Base-by-base conservation (phyloP, 2,113 vertebrate species). In the Odobenus rosmarus region DNA sequence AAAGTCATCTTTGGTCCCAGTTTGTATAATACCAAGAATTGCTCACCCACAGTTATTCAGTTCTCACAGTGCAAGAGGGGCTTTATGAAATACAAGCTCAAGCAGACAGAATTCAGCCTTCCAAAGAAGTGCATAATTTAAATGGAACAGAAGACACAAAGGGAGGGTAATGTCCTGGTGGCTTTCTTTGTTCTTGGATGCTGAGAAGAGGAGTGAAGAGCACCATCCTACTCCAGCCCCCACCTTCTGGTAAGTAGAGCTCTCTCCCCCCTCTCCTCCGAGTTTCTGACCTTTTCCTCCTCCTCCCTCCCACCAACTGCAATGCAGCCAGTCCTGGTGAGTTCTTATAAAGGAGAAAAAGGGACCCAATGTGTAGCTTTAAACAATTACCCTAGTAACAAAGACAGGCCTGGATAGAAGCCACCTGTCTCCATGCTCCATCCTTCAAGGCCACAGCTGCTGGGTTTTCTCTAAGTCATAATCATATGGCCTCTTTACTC, bases 1-100 rank as follows among this genome's bases (percentile, higher is more conserved):
- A 79, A 93, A 97, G 85, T 31, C 84, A 74, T 86, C 81, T 96
- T 93, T 95, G 69, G 85, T 95, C 49, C 24, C 61, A n/a, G 88
- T 46, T 55, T 74, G 42, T 85, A 84, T 55, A 79, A 64, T 83
- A 77, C 72, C 23, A 33, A 64, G 90, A 74, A 53, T 53, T 83
- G 84, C 85, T 92, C 74, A 62, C 91, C 97, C 55, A 57, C 42
- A 72, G 79, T 67, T 87, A 67, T 76, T 92, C 42, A 79, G 74
- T 39, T 83, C 79, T 94, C 87, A 46, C 7, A 72, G 76, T 46
- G 55, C 3, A n/a, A 64, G 51, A 18, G 62, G 39, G 74, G 3
- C 36, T 59, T 88, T 46, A 18, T 89, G 51, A 82, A 42, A 84
- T 39, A 9, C 62, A 71, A 81, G 59, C 4, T 2, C 18, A 19